Conservation (phyloP, 2,888 invertebrate species). For the Sinelater perroti region DNA sequence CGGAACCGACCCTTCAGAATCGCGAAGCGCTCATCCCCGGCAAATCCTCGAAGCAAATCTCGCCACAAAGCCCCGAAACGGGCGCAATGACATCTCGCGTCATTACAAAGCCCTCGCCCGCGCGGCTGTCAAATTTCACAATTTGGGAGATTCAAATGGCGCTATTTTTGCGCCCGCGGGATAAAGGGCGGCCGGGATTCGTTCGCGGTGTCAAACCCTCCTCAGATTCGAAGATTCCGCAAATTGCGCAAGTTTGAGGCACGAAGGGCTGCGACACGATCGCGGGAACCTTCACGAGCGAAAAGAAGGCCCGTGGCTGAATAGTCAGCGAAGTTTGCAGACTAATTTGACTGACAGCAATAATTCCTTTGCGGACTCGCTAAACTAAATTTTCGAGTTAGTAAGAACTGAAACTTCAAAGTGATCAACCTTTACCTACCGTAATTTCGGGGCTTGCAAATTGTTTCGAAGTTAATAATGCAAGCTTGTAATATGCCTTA, state of each 20-base stretch:
- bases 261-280: too few species aligned
- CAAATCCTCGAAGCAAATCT: slow-evolving; percentile 26
- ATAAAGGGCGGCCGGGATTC: background rate
- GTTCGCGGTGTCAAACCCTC: slow-evolving; percentile 1
- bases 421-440: slow-evolving; percentile 11
- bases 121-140: too few species aligned
- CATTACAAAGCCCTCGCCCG: background rate
- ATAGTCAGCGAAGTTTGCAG: too few species aligned
- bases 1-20: slow-evolving; percentile 25
- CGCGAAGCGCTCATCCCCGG: slow-evolving; percentile 21
- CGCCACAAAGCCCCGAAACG: slow-evolving; percentile 21
- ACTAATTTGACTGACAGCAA: too few species aligned
- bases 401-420: background rate
- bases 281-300: too few species aligned
- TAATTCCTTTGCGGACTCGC: too few species aligned
- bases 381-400: background rate
- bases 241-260: background rate
- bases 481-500: too few species aligned
- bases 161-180: background rate
- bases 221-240: background rate
- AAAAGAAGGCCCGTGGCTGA: too few species aligned
- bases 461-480: too few species aligned
- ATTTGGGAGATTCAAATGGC: too few species aligned
- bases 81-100: slow-evolving; percentile 10
- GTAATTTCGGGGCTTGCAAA: background rate